These are phyloP conservation scores for Musca vetustissima DNA, from an alignment of 1,140 invertebrate genomes.

Conservation along the genomic window DNA sequence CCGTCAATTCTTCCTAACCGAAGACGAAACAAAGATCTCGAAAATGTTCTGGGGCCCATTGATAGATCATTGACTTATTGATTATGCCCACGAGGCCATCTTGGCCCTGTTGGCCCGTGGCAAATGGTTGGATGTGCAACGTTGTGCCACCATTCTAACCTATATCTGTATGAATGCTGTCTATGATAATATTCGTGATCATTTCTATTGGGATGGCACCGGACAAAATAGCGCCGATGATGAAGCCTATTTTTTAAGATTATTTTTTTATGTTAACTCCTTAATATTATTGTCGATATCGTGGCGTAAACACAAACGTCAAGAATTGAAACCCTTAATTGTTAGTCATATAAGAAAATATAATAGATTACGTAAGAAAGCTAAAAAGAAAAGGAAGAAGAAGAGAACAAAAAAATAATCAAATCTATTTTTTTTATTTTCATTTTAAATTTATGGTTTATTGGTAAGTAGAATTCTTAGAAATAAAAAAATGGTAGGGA, in stretches of 20 bases:
- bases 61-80: slow-evolving; percentile 50
- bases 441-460: background rate
- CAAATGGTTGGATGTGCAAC: slow-evolving; percentile 46
- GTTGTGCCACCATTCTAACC: slow-evolving; percentile 41
- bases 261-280: slow-evolving; percentile 54
- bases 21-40: slow-evolving; percentile 73
- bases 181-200: slow-evolving; percentile 23
- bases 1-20: slow-evolving; percentile 75
- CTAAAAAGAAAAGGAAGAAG: slow-evolving; percentile 33
- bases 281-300: slow-evolving; percentile 48
- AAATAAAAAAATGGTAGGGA: background rate
- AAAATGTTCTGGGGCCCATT: slow-evolving; percentile 85
- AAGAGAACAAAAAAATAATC: slow-evolving; percentile 9
- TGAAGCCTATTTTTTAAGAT: slow-evolving; percentile 45
- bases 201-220: slow-evolving; percentile 18
- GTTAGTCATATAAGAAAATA: slow-evolving; percentile 43
- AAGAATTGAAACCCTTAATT: slow-evolving; percentile 48
- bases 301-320: slow-evolving; percentile 42
- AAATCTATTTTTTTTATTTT: background rate
- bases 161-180: slow-evolving; percentile 32
- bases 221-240: slow-evolving; percentile 3
- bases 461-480: background rate
- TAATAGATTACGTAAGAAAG: slow-evolving; percentile 47
- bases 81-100: slow-evolving; percentile 36
- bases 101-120: slow-evolving; percentile 31